Evolutionary conservation across 53 echinoderm and acorn worm species (phyloP).

Genomic region (Apostichopus leukothele): DNA sequence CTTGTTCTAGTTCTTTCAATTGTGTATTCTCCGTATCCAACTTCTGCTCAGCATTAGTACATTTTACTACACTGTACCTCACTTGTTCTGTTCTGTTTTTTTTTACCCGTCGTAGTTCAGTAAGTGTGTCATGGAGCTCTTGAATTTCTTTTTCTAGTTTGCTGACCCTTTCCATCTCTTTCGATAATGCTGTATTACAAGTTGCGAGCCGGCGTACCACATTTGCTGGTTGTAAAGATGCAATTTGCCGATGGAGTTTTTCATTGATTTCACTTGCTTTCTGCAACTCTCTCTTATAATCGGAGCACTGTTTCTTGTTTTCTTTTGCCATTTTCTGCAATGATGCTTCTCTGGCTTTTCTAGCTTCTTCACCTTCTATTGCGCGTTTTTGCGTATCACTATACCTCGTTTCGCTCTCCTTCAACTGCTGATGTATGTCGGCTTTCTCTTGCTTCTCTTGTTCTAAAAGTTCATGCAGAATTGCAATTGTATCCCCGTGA

Average conservation of each 20-base stretch:
- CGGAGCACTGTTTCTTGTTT: not conserved
- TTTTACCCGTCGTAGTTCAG: not conserved
- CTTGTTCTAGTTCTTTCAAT: conserved; percentile 32
- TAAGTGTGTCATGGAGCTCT: no score
- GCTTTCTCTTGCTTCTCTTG: not conserved
- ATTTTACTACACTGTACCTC: not conserved
- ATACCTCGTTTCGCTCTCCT: no score
- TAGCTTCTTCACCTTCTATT: not conserved
- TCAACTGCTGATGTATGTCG: no score
- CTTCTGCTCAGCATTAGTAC: not conserved
- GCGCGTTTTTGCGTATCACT: not conserved
- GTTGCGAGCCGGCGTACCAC: not conserved
- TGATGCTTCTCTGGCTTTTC: not conserved
- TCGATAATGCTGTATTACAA: not conserved
- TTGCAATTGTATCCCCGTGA: conserved; percentile 34
- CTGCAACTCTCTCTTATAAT: not conserved
- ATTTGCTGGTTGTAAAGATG: not conserved
- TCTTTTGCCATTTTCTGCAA: not conserved
- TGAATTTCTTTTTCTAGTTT: not conserved
- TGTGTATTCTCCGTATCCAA: conserved; percentile 34
- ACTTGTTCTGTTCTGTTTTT: conserved; percentile 31
- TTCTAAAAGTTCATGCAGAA: conserved; percentile 59
- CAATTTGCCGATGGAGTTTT: not conserved
- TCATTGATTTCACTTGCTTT: not conserved
- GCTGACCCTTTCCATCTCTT: not conserved